Evolutionary conservation across 2,113 vertebrate species (phyloP).

Genomic region (Serilophus lunatus): DNA sequence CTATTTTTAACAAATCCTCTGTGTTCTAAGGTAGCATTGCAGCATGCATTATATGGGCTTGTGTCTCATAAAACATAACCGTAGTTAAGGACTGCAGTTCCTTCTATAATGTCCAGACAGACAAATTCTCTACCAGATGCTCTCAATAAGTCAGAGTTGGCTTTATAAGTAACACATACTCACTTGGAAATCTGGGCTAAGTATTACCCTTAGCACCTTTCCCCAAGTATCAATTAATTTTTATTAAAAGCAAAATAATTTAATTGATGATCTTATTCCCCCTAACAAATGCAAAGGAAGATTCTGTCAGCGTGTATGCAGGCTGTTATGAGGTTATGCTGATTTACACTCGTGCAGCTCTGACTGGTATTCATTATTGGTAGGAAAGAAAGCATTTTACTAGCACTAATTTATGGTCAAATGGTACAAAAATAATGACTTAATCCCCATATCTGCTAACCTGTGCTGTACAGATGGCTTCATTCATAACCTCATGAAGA

Average conservation of each 20-base stretch:
- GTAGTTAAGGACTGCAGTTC: not conserved
- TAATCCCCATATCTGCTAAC: not conserved
- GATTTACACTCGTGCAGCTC: not conserved
- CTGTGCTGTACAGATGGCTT: not conserved
- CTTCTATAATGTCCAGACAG: not conserved
- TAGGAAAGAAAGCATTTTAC: not conserved
- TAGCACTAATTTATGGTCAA: not conserved
- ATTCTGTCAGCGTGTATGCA: fast-evolving
- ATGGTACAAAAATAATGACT: not conserved
- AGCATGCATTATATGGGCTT: not conserved
- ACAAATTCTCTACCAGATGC: not conserved
- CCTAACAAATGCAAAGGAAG: not conserved
- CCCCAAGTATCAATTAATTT: not conserved
- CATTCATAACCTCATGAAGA: not conserved
- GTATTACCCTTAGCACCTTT: not conserved
- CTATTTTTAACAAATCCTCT: not conserved
- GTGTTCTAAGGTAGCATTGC: not conserved
- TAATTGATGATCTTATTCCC: not conserved
- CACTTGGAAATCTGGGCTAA: not conserved
- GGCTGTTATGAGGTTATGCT: not conserved
- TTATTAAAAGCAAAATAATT: not conserved
- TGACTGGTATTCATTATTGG: not conserved
- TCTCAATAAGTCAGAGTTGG: not conserved
- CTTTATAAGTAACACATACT: not conserved
- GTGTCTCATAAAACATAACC: not conserved